Evolutionary conservation across 2,888 invertebrate genomes (phyloP), one percentile per base, ranked within the genome.

Genomic region (Carterocephalus palaemon): DNA sequence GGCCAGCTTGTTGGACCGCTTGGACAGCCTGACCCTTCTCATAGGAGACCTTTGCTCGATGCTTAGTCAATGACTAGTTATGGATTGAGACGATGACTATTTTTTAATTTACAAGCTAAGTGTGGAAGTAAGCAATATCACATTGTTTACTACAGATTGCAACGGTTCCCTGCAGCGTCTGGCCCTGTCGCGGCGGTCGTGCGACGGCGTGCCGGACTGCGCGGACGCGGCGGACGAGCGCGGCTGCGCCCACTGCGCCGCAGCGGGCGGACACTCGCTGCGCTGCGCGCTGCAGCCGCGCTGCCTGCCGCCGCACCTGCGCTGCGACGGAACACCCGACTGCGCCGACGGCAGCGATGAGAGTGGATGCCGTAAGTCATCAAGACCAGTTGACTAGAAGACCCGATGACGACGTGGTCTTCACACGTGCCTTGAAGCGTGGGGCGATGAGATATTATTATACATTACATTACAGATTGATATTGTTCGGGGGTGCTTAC

Each of bases 331-430:
- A 36, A 90, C 91, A 41, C 86, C 89, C 0, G 95, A 96, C 75
- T 96, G 96, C 62, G 92, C 94, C 0, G 95, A 95, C 70, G 95
- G 93, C 19, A 93, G 93, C 53, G 96, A 96, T 61, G 96, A 96
- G 71, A 89, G 92, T 59, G 93, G 93, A 56, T 96, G 96, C 69
- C 80, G 96, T 96, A 80, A 91, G 94, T 90, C 45, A 15, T 15
- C 3, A 5, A 8, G 12, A n/a, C n/a, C n/a, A n/a, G n/a, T n/a
- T n/a, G n/a, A n/a, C n/a, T n/a, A n/a, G n/a, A n/a, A n/a, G n/a
- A n/a, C n/a, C n/a, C n/a, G n/a, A n/a, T n/a, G n/a, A n/a, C n/a
- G n/a, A n/a, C n/a, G n/a, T n/a, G n/a, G n/a, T n/a, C n/a, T n/a
- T n/a, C n/a, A n/a, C n/a, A n/a, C n/a, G n/a, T n/a, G n/a, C n/a